Percentiles rank a stretch among this genome's conserved stretches.
Evolutionary conservation across 2,113 vertebrate genomes (phyloP).

Genomic region (Actinemys pallida): DNA sequence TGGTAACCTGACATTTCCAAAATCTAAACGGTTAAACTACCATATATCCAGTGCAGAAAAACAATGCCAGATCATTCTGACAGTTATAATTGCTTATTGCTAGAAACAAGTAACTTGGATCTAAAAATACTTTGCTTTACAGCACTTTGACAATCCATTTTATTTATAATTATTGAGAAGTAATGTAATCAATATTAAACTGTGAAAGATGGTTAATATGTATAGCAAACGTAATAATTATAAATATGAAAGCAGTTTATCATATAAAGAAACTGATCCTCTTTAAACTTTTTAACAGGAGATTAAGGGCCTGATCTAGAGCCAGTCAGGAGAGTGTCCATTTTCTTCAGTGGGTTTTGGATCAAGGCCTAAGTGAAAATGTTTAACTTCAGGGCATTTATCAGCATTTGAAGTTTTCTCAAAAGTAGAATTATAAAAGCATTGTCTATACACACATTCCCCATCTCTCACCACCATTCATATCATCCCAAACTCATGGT

Average conservation of each 20-base stretch:
- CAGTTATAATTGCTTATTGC: neutral
- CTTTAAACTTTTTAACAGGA: neutral
- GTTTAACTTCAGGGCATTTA: neutral
- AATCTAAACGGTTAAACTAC: neutral
- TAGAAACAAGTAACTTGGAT: neutral
- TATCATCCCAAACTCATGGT: neutral
- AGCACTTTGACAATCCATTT: neutral
- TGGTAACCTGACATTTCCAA: slow-evolving; percentile 4
- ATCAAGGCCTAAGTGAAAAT: neutral
- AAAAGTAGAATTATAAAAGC: slow-evolving; percentile 30
- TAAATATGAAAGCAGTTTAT: neutral
- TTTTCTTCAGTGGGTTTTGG: neutral
- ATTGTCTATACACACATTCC: neutral
- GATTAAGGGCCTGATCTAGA: neutral
- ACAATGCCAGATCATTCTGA: neutral
- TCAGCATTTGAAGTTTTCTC: slow-evolving; percentile 17
- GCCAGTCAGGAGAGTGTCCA: neutral
- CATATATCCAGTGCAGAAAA: neutral
- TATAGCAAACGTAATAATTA: neutral
- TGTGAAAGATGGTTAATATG: neutral
- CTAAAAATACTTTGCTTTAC: slow-evolving; percentile 13
- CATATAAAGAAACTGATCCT: neutral
- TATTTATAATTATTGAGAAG: neutral
- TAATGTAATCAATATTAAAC: neutral
- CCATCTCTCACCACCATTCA: neutral